phyloP scores from a whole-genome alignment of 2,888 invertebrate species.

The Agrilus mali region DNA sequence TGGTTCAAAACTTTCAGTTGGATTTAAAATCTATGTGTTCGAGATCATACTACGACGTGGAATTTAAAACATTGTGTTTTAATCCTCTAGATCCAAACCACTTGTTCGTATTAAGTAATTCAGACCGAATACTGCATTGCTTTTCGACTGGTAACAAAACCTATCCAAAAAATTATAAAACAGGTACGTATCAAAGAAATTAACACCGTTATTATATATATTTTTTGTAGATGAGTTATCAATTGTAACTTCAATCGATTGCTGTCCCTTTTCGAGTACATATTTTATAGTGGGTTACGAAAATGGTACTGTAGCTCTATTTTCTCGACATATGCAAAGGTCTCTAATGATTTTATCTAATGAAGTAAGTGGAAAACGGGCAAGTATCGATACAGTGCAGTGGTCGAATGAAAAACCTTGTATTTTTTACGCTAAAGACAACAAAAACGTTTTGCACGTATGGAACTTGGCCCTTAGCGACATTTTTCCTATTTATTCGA shows the following conservation, averaged over 20 bases:
- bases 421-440: slow-evolving; percentile 37
- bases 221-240: slow-evolving; percentile 22
- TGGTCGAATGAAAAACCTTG: slow-evolving; percentile 42
- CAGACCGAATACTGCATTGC: slow-evolving; percentile 34
- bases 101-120: slow-evolving; percentile 37
- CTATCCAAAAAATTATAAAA: slow-evolving; percentile 22
- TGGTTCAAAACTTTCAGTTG: slow-evolving; percentile 34
- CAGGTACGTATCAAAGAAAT: slow-evolving; percentile 18
- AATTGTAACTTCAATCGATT: slow-evolving; percentile 34
- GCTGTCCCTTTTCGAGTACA: slow-evolving; percentile 36
- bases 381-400: slow-evolving; percentile 32
- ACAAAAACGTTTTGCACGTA: slow-evolving; percentile 34
- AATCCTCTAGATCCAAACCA: slow-evolving; percentile 32
- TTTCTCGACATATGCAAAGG: slow-evolving; percentile 31
- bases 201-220: too few relatives aligned
- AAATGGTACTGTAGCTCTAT: slow-evolving; percentile 39
- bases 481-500: slow-evolving; percentile 34
- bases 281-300: slow-evolving; percentile 39
- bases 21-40: slow-evolving; percentile 23
- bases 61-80: slow-evolving; percentile 34
- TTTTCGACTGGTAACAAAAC: slow-evolving; percentile 23
- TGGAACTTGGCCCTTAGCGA: slow-evolving; percentile 43
- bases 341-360: slow-evolving; percentile 31
- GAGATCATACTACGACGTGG: slow-evolving; percentile 21
- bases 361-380: slow-evolving; percentile 21